phyloP scores from a whole-genome alignment of 2,113 vertebrate species.

The Mionectes macconnelli region DNA sequence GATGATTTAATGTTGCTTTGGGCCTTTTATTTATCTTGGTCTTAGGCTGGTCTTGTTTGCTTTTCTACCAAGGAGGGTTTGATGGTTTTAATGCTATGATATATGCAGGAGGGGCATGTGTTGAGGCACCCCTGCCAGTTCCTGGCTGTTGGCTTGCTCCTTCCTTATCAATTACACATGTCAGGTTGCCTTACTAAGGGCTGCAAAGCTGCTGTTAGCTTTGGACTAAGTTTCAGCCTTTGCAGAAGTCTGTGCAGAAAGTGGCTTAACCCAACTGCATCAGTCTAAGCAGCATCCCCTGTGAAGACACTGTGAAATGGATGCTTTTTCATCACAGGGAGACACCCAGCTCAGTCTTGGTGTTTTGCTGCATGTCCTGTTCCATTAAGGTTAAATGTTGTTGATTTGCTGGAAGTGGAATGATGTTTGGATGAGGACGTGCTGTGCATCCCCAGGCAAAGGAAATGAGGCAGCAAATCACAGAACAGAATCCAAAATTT shows the following conservation, averaged over 20 bases:
- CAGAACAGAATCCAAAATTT: neutral
- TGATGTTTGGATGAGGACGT: accelerated
- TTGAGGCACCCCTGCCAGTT: neutral
- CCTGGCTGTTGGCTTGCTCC: neutral
- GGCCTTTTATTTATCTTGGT: constrained; percentile 26
- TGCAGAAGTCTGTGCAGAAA: neutral
- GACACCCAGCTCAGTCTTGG: accelerated
- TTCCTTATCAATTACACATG: neutral
- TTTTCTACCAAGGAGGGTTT: constrained; percentile 8
- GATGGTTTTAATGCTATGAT: constrained; percentile 8
- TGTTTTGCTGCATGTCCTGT: neutral
- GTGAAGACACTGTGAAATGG: neutral
- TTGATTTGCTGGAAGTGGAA: neutral
- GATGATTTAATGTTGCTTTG: constrained; percentile 56
- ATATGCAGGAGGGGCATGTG: neutral
- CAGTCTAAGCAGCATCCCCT: neutral
- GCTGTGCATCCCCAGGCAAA: neutral
- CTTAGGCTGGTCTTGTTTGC: constrained; percentile 27
- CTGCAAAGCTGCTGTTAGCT: neutral
- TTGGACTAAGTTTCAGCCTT: neutral
- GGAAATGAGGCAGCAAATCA: neutral
- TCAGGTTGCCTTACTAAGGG: neutral
- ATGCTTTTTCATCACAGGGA: accelerated
- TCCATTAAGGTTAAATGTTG: neutral
- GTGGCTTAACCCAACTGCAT: neutral